Percentiles rank a stretch among this genome's conserved stretches.
phyloP scores from a whole-genome alignment of 2,888 invertebrate species.

The Cantharis rustica region DNA sequence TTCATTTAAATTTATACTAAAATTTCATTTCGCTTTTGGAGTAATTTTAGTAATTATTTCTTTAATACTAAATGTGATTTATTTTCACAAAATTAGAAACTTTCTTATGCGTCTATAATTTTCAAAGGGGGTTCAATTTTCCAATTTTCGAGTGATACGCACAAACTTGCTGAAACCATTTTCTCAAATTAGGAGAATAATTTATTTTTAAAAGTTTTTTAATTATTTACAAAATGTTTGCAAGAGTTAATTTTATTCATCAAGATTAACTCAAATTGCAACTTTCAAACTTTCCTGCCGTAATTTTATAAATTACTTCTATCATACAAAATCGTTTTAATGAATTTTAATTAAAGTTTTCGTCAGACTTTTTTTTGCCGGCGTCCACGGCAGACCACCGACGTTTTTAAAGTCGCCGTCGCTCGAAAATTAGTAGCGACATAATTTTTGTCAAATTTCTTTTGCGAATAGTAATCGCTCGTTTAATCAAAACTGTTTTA shows the following conservation, averaged over 20 bases:
- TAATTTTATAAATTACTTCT: neutral
- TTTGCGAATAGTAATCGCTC: neutral
- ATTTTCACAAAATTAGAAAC: neutral
- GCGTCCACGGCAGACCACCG: neutral
- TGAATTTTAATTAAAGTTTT: neutral
- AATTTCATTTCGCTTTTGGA: conserved; percentile 26
- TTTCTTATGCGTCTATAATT: neutral
- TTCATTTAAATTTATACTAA: conserved; percentile 34
- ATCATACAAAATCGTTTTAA: neutral
- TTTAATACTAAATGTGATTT: conserved; percentile 26
- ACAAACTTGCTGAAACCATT: neutral
- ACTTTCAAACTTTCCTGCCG: neutral
- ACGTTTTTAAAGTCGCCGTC: neutral
- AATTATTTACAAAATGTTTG: neutral
- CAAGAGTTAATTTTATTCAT: neutral
- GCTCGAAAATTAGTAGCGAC: neutral
- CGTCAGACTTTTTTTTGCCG: neutral
- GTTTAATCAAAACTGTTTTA: conserved; percentile 46
- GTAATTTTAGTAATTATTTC: conserved; percentile 29
- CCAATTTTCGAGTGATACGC: neutral
- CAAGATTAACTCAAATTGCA: neutral
- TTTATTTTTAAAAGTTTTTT: neutral
- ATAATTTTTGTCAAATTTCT: neutral
- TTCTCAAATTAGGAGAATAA: neutral
- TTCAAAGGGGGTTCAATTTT: neutral